Base-by-base conservation (phyloP, 2,113 vertebrate species). In the Hemiprocne comata region DNA sequence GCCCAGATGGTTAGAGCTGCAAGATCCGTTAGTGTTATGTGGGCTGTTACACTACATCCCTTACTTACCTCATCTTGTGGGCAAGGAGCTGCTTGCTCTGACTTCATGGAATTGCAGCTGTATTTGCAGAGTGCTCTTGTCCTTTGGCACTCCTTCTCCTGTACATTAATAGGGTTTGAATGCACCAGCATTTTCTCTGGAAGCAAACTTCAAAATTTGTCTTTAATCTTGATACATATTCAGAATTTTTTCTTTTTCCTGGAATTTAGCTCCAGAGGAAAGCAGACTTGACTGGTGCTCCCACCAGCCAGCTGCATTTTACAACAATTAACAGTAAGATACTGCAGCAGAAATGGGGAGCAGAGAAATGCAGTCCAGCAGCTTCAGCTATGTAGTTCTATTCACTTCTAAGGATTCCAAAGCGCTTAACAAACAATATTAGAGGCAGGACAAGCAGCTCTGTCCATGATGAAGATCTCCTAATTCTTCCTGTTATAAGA, bases 1-100 rank as follows among this genome's bases (percentile, higher is more conserved):
- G 62, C 50, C 78, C 42, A 65, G 93, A 87, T 38, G 72, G 83
- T 77, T 87, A 80, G 90, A 96, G 75, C 93, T 95, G 89, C 60
- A 69, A 34, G 90, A 87, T 96, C 65, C 6, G 0, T 85, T 93
- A 64, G 33, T 76, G 60, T 85, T 96, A 83, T 87, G 33, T 92
- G 91, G 81, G 89, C 74, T 60, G 46, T 92, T 97, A 76, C 78
- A 34, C 84, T 97, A 38, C 73, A 67, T 94, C 95, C 76, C 85
- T 89, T 92, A 69, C 95, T 98, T 96, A 97, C 96, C 91, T 98
- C 97, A 97, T 97, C 97, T 29, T 96, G 97, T 97, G 95, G 97
- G 93, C 96, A 97, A 97, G 93, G 94, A 97, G 92, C 96, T 98
- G 93, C 96, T 96, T 95, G 93, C 60, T 98, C 94, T 97, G 91